Conservation (phyloP, 2,888 invertebrate genomes). For the Xanthia icteritia region DNA sequence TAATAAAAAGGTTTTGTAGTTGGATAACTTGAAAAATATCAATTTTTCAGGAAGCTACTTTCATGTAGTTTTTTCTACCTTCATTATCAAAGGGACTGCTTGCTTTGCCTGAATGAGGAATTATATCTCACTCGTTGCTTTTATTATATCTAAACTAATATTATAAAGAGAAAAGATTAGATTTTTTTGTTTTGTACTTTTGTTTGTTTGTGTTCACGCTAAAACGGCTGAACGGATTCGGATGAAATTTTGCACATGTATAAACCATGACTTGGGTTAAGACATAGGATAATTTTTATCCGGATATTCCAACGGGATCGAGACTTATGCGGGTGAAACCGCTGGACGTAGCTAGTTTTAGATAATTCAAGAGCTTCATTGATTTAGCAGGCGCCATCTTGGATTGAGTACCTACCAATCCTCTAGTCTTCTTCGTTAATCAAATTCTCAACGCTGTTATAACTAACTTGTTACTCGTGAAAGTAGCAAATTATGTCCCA, state of each 20-base stretch:
- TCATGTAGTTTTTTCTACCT: background rate
- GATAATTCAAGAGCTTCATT: background rate
- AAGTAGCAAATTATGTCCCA: constrained; percentile 31
- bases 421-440: background rate
- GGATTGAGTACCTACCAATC: background rate
- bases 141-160: no score
- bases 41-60: background rate
- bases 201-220: no score
- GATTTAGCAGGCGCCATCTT: constrained; percentile 8
- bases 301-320: no score
- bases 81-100: background rate
- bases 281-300: no score
- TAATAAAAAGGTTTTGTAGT: background rate
- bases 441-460: constrained; percentile 16
- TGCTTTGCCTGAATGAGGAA: background rate
- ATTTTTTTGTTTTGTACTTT: no score
- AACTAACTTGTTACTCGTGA: constrained; percentile 22
- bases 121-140: background rate
- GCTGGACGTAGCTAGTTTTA: no score
- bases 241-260: no score
- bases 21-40: background rate
- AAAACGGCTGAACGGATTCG: no score
- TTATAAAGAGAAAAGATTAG: no score
- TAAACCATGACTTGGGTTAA: no score
- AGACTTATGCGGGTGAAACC: no score